Evolutionary conservation across 2,888 invertebrate species (phyloP), one percentile per base, ranked within the genome.

Genomic region (Zootermopsis nevadensis): DNA sequence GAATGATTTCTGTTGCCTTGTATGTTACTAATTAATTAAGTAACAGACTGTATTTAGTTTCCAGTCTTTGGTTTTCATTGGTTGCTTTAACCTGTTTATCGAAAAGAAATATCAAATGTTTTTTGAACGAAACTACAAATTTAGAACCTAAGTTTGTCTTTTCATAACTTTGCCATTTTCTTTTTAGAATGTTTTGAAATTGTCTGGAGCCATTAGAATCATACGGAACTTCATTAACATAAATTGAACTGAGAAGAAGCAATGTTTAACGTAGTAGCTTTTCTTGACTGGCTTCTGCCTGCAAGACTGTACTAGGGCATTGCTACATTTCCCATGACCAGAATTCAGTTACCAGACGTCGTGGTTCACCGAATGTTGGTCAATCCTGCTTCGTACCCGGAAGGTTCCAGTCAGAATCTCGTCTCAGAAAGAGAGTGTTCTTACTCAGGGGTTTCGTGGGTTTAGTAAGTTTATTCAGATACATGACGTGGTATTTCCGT

Each of bases 21-120:
- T 69, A 69, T 69, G 6, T 7, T 31, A 22, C 69, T 69, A 33
- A 69, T 69, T 69, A 69, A 33, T 67, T 69, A 69, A 69, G 33
- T 22, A 69, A 33, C 27, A 10, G 33, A 30, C 19, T 33, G 4
- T 69, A 15, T 69, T 69, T 69, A 12, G 10, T 33, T 60, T n/a
- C 8, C 60, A 15, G 60, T n/a, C 8, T 60, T 27, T 27, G 27
- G n/a, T n/a, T 6, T 60, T n/a, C n/a, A 8, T 60, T 3, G 60
- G 4, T 4, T 19, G 3, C 19, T 15, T 19, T 4, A 15, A 2
- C 48, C 15, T 48, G 48, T 48, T 2, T 48, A 15, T 48, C 3
- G 19, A 19, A 15, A 60, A 27, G 10, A n/a, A 60, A n/a, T 60
- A 60, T 60, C n/a, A 60, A 60, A 60, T n/a, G n/a, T 27, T 27